phyloP scores from a whole-genome alignment of 2,888 invertebrate species.

The Amblyjoppa fuscipennis region DNA sequence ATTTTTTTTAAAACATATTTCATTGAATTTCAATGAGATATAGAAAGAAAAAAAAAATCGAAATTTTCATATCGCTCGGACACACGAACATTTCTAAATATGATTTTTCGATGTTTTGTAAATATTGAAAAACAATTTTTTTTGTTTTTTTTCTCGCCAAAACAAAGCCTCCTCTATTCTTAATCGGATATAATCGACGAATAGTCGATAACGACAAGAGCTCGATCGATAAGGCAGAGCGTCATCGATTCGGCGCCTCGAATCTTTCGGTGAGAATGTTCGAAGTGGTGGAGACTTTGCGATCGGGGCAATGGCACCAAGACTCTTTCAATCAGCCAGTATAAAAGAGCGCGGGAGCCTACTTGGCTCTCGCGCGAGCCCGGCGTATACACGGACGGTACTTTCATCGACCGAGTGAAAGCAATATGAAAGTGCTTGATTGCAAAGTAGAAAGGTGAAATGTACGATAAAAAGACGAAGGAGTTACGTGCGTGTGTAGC shows the following conservation, averaged over 20 bases:
- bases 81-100: too few relatives aligned
- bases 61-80: too few relatives aligned
- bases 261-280: not conserved
- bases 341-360: slow-evolving; percentile 77
- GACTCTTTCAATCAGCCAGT: slow-evolving; percentile 66
- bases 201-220: not conserved
- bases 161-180: too few relatives aligned
- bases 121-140: too few relatives aligned
- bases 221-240: not conserved
- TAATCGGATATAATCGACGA: not conserved
- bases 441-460: slow-evolving; percentile 86
- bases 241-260: not conserved
- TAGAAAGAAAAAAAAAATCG: not conserved
- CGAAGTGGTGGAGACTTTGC: not conserved
- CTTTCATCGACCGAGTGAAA: slow-evolving; percentile 85
- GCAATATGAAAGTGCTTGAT: slow-evolving; percentile 86
- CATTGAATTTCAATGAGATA: not conserved
- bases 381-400: slow-evolving; percentile 73
- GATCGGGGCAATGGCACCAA: not conserved
- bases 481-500: slow-evolving; percentile 81
- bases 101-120: too few relatives aligned
- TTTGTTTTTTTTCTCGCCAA: too few relatives aligned
- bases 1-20: not conserved
- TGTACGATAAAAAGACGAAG: slow-evolving; percentile 84
- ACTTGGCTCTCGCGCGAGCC: slow-evolving; percentile 78